Evolutionary conservation across 2,113 vertebrate genomes (phyloP).

Genomic region (Martes martes): DNA sequence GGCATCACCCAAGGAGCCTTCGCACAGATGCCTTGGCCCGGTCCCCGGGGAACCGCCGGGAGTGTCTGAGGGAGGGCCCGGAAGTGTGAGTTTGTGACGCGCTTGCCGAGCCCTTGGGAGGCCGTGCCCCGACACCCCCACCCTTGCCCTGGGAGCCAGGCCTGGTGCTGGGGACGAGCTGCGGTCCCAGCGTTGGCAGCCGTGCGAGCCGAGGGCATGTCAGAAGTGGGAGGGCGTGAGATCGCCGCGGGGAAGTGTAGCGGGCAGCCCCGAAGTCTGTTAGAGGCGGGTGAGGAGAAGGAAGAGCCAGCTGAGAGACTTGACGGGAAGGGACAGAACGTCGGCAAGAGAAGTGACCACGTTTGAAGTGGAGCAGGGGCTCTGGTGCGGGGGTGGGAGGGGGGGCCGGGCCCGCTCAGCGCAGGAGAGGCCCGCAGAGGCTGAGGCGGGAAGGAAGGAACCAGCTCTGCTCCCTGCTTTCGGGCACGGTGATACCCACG

Average conservation of each 20-base stretch:
- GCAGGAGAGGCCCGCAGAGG: rapidly evolving
- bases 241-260: rapidly evolving
- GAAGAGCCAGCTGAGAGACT: background rate
- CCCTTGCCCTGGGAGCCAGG: background rate
- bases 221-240: background rate
- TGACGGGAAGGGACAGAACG: background rate
- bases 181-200: background rate
- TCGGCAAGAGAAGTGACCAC: no score
- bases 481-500: rapidly evolving
- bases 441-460: background rate
- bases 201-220: background rate
- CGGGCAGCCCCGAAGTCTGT: background rate
- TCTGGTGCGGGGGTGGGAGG: no score
- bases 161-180: no score
- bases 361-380: background rate
- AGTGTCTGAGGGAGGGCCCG: background rate
- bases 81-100: background rate
- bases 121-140: background rate
- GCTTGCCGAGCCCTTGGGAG: background rate
- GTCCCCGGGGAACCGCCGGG: background rate
- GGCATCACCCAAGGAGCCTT: background rate
- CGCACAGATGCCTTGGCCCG: background rate
- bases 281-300: background rate
- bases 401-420: background rate
- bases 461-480: background rate